A percentile compares a stretch with the other conserved stretches of the same genome.
phyloP scores from a whole-genome alignment of 1,140 invertebrate species.

The Lepidotrigona ventralis region DNA sequence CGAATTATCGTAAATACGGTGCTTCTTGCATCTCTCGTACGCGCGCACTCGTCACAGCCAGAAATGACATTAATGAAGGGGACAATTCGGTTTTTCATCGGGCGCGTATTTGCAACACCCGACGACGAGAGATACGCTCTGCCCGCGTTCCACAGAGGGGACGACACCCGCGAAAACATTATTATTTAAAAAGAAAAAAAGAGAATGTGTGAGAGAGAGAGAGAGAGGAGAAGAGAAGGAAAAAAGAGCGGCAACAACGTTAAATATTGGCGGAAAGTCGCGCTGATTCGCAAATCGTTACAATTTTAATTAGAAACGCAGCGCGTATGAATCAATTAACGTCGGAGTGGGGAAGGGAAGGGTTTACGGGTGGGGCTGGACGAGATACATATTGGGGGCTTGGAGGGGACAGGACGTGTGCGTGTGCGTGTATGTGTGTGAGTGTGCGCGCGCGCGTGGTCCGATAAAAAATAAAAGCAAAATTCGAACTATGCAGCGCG shows the following conservation, averaged over 20 bases:
- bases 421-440: too few relatives aligned
- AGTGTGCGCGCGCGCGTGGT: not conserved
- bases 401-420: not conserved
- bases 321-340: slow-evolving; percentile 39
- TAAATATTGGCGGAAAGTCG: slow-evolving; percentile 33
- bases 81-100: slow-evolving; percentile 7
- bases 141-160: not conserved
- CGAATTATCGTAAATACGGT: slow-evolving; percentile 1
- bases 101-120: not conserved
- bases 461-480: slow-evolving; percentile 31
- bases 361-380: not conserved
- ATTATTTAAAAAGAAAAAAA: slow-evolving; percentile 12
- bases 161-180: not conserved
- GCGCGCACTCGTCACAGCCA: not conserved
- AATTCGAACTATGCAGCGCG: slow-evolving; percentile 38
- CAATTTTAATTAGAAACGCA: slow-evolving; percentile 47
- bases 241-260: not conserved
- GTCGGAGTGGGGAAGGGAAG: not conserved
- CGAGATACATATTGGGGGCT: not conserved
- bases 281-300: slow-evolving; percentile 39
- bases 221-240: not conserved
- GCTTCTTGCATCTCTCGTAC: not conserved
- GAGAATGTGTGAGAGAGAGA: too few relatives aligned
- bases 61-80: slow-evolving; percentile 18
- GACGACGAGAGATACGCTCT: not conserved